A percentile compares a stretch with the other conserved stretches of the same genome.
These are phyloP conservation scores for Scotopteryx bipunctaria DNA, from an alignment of 2,888 invertebrate genomes.

Conservation along the genomic window DNA sequence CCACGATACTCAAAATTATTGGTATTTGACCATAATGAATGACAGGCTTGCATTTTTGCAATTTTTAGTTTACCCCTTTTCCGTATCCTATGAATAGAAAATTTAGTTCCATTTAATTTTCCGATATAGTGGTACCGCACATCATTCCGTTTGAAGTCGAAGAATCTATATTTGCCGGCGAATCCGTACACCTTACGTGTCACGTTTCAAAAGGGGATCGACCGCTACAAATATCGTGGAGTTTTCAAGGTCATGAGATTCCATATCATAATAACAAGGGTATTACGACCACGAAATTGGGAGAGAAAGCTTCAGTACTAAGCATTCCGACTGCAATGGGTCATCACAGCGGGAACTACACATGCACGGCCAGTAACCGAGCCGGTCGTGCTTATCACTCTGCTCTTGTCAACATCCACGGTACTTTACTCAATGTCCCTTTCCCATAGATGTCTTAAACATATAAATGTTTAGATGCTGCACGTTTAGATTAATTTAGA, in stretches of 20 bases:
- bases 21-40: conserved; percentile 56
- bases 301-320: conserved; percentile 82
- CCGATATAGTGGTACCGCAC: conserved; percentile 81
- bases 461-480: conserved; percentile 62
- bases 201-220: conserved; percentile 88
- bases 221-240: conserved; percentile 88
- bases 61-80: conserved; percentile 35
- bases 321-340: conserved; percentile 83
- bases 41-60: conserved; percentile 33
- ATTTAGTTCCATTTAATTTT: conserved; percentile 24
- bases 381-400: conserved; percentile 83
- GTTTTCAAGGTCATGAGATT: conserved; percentile 85
- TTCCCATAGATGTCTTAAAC: conserved; percentile 45
- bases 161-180: conserved; percentile 86
- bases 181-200: conserved; percentile 86
- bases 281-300: conserved; percentile 80
- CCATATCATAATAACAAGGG: conserved; percentile 80
- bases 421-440: conserved; percentile 63
- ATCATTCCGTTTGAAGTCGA: conserved; percentile 87
- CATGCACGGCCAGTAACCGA: conserved; percentile 84
- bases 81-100: conserved; percentile 25
- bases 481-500: conserved; percentile 75
- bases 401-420: conserved; percentile 84
- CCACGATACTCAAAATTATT: conserved; percentile 79
- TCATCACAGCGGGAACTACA: conserved; percentile 85